These are phyloP conservation scores for Alcis repandata DNA, from an alignment of 2,888 invertebrate species.

Conservation along the genomic window DNA sequence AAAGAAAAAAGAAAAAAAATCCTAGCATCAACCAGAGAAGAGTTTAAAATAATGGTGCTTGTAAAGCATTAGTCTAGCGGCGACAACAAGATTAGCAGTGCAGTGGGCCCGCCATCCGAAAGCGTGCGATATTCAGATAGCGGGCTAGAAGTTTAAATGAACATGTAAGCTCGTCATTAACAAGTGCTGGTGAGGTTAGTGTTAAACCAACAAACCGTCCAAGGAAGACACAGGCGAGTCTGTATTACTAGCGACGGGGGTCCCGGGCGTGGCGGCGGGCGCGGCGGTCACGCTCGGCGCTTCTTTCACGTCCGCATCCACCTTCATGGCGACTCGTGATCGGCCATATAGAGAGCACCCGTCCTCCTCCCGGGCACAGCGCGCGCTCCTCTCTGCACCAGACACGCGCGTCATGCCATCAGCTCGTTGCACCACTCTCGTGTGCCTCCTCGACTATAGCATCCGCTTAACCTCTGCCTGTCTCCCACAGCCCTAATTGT, in stretches of 20 bases:
- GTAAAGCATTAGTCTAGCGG: slow-evolving; percentile 34
- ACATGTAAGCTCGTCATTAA: slow-evolving; percentile 59
- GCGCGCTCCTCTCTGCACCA: slow-evolving; percentile 73
- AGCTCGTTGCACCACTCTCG: slow-evolving; percentile 55
- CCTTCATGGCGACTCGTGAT: slow-evolving; percentile 67
- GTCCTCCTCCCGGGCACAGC: slow-evolving; percentile 58
- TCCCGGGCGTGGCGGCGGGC: slow-evolving; percentile 62
- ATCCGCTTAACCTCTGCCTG: slow-evolving; percentile 13
- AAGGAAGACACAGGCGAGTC: slow-evolving; percentile 80
- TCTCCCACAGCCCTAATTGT: slow-evolving; percentile 8
- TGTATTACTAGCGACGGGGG: slow-evolving; percentile 76
- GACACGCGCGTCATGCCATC: slow-evolving; percentile 70
- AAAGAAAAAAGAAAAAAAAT: no score
- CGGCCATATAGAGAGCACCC: slow-evolving; percentile 67
- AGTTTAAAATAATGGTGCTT: not conserved
- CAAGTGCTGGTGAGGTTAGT: slow-evolving; percentile 49
- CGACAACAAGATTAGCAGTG: slow-evolving; percentile 51
- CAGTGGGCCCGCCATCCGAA: slow-evolving; percentile 29
- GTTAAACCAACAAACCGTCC: slow-evolving; percentile 80
- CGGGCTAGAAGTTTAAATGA: slow-evolving; percentile 43
- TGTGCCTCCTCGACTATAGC: slow-evolving; percentile 38
- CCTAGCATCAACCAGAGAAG: no score
- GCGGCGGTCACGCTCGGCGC: slow-evolving; percentile 67
- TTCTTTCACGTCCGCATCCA: slow-evolving; percentile 73
- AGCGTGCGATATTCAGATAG: slow-evolving; percentile 34